Evolutionary conservation across 2,888 invertebrate genomes (phyloP).

Genomic region (Electrophaes corylata): DNA sequence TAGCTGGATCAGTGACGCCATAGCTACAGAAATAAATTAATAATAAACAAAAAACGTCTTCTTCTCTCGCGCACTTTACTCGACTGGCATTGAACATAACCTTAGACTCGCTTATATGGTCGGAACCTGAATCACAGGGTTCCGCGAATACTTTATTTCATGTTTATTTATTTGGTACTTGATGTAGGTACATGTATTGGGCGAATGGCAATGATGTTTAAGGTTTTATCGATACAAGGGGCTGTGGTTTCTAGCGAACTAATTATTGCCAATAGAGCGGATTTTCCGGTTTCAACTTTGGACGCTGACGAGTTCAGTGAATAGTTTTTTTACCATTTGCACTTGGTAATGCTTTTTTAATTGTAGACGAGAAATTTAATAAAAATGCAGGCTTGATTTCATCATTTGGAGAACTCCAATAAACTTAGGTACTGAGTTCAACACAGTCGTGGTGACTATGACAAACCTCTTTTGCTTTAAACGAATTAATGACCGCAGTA

Average conservation of each 20-base stretch:
- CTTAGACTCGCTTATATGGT: conserved; percentile 71
- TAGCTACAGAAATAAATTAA: conserved; percentile 54
- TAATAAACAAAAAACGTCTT: conserved; percentile 54
- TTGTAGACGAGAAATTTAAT: background rate
- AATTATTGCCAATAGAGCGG: background rate
- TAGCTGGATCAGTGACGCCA: conserved; percentile 77
- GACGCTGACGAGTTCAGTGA: background rate
- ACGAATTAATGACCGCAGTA: no score
- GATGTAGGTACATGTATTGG: conserved; percentile 13
- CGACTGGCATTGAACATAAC: conserved; percentile 76
- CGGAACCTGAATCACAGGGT: conserved; percentile 56
- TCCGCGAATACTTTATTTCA: conserved; percentile 52
- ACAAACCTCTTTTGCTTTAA: no score
- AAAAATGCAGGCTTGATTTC: background rate
- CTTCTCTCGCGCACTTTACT: conserved; percentile 54
- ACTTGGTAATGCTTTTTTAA: background rate
- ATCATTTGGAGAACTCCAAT: no score
- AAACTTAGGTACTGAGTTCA: no score
- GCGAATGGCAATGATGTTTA: conserved; percentile 3
- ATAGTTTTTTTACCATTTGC: background rate
- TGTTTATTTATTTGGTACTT: conserved; percentile 7
- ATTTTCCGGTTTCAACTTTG: conserved; percentile 1
- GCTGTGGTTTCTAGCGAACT: conserved; percentile 1
- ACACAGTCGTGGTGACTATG: no score
- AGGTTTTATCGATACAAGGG: background rate